Base-by-base conservation (phyloP, 2,797 vertebrate species). In the Amphiprion clarkii region DNA sequence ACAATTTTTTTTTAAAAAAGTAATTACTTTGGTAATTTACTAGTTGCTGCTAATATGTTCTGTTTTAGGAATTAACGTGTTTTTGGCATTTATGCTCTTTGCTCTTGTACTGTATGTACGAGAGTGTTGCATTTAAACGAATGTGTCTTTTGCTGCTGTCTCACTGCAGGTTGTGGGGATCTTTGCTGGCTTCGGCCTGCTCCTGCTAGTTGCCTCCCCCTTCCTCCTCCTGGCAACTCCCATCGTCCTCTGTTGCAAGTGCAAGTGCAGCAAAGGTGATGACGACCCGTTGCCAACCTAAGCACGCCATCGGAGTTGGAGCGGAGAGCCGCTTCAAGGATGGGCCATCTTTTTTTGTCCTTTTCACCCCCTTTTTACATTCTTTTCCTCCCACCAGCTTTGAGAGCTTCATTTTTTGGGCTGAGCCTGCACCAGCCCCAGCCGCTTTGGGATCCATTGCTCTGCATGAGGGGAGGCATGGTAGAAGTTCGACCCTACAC, bases 201-300 rank as follows among this genome's bases (percentile, higher is more conserved):
- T 99, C 53, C 95, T 99, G 67, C 87, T 99, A 80, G 98, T 99
- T 64, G 98, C 98, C 23, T 99, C 98, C 1, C 98, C 98, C 1
- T 99, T 99, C 87, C 96, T 99, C 87, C 95, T 99, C 2, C 93
- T 99, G 87, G 98, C 98, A 79, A 99, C 98, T 1, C 98, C 98
- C 0, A 99, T 99, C 69, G 96, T 99, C 59, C 95, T 99, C 66
- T 99, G 98, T 95, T 99, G 98, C 93, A 99, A 99, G 82, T 99
- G 98, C 93, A 99, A 99, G 82, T 99, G 98, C 95, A 97, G 95
- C 93, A 99, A 98, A 96, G 97, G 97, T 0, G 98, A 99, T 1
- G 98, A 99, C 8, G 98, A 99, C 90, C 98, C 98, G 0, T 83
- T 99, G 6, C 98, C 98, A 57, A 98, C 97, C 88, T 99, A 98